A percentile compares a stretch with the other conserved stretches of the same genome.
Evolutionary conservation across 1,140 invertebrate species (phyloP).

Genomic region (Hestina assimilis): DNA sequence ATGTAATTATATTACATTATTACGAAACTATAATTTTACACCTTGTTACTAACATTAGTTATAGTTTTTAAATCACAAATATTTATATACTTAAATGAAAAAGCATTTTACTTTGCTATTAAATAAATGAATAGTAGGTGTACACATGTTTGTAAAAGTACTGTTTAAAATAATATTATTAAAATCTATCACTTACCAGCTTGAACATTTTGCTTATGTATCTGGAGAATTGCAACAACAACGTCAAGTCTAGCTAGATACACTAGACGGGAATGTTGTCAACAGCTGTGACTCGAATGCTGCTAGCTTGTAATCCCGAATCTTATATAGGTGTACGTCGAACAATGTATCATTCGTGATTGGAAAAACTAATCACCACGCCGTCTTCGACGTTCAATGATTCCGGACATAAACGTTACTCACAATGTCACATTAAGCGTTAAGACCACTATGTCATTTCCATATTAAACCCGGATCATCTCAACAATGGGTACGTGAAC

Average conservation of each 20-base stretch:
- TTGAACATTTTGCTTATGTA: slow-evolving; percentile 49
- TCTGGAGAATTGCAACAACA: slow-evolving; percentile 29
- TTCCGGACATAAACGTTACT: slow-evolving; percentile 49
- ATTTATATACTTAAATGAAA: too few relatives aligned
- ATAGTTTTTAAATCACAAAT: too few relatives aligned
- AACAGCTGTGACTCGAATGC: slow-evolving; percentile 35
- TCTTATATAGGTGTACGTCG: slow-evolving; percentile 54
- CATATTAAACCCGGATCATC: slow-evolving; percentile 60
- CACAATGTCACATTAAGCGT: slow-evolving; percentile 71
- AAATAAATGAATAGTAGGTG: too few relatives aligned
- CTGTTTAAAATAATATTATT: too few relatives aligned
- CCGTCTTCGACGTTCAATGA: slow-evolving; percentile 52
- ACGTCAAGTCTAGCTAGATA: slow-evolving; percentile 48
- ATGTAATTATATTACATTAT: too few relatives aligned
- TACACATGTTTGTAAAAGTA: too few relatives aligned
- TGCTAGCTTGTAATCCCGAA: slow-evolving; percentile 20
- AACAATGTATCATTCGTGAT: slow-evolving; percentile 54
- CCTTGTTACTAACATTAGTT: too few relatives aligned
- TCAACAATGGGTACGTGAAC: slow-evolving; percentile 43
- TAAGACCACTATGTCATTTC: slow-evolving; percentile 61
- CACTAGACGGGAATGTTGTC: slow-evolving; percentile 54
- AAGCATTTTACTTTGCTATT: too few relatives aligned
- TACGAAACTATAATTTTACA: too few relatives aligned
- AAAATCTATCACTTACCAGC: slow-evolving; percentile 47
- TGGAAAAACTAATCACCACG: slow-evolving; percentile 58